Evolutionary conservation across 2,797 vertebrate genomes (phyloP), one percentile per base, ranked within the genome.

Genomic region (Megalops cyprinoides): DNA sequence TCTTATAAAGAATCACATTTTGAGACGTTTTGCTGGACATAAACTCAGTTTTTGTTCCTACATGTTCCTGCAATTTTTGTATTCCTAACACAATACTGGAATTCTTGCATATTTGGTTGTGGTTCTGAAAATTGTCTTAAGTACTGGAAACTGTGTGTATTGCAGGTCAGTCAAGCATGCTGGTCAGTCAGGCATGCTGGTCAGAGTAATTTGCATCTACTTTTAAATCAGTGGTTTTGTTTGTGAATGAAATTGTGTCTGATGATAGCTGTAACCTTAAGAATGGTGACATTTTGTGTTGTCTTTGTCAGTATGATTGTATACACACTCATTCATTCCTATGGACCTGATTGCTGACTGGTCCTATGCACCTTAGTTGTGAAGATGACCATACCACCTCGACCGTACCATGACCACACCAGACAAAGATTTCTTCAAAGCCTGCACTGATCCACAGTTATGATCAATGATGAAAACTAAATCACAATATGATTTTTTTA

Each of bases 261-360:
- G 83, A 60, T 82, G 23, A 81, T 80, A 74, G 81, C 49, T 82
- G 85, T 82, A 60, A 34, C 82, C 85, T 0, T 77, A 79, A 74
- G 82, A 83, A 46, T 73, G 18, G 76, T 82, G 80, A 69, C 65
- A n/a, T 53, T 69, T 58, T 74, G 84, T 88, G 20, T 23, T 0
- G 37, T 87, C 77, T 87, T 0, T 25, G 67, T 79, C 65, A 73
- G 75, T 83, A 81, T 42, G 82, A 56, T 76, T 83, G 83, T 86
- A 76, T 82, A 81, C 86, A 87, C 86, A 83, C 18, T 69, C 37
- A 23, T 53, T 7, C 18, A 53, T 15, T 15, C 49, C 49, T 1
- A 53, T 42, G 65, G 42, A 8, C 18, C 3, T 8, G 34, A 37
- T 7, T 42, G 37, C 39, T 18, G 37, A 8, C 1, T 8, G 34